Base-by-base conservation (phyloP, 2,797 vertebrate species). In the Falco cherrug region DNA sequence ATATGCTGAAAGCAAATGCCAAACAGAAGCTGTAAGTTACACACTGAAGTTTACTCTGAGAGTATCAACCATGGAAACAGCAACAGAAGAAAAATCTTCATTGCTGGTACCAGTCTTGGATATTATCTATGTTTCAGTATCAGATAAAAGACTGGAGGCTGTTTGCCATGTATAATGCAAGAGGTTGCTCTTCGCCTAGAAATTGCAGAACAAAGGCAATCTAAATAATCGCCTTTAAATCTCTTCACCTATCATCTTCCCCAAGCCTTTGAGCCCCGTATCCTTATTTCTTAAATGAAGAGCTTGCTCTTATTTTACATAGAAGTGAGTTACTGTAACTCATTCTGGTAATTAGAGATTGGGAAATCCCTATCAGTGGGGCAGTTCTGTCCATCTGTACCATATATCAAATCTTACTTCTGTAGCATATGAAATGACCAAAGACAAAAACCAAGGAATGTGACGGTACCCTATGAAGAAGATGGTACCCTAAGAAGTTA, bases 41-140 rank as follows among this genome's bases (percentile, higher is more conserved):
- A 74, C 43, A 74, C 43, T n/a, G 48, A 80, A 83, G 74, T 83
- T 93, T 78, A 84, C 39, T 69, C 54, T 57, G 37, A 61, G 43
- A 86, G 53, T 31, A 83, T 67, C 63, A 78, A 43, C 53, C 28
- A 47, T 3, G 15, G 11, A 69, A 82, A 81, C 59, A 96, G 43
- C 43, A 87, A 77, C 48, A 89, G 87, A 81, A 78, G 29, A 89
- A 90, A 90, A 92, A 91, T 90, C 86, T 82, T 89, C n/a, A 89
- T 59, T 83, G 65, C 43, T 70, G 47, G 41, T 39, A n/a, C 64
- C 25, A n/a, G 37, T 71, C 64, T 63, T 0, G 0, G 31, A 47
- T 60, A 35, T 70, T 73, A 65, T 33, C 43, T 41, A 19, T 64
- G 24, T 85, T 92, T 93, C 75, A 31, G 43, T 12, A 75, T n/a